Percentiles rank a stretch among this genome's conserved stretches.
Conservation (phyloP, 2,888 invertebrate genomes). For the Eupithecia pulchellata region DNA sequence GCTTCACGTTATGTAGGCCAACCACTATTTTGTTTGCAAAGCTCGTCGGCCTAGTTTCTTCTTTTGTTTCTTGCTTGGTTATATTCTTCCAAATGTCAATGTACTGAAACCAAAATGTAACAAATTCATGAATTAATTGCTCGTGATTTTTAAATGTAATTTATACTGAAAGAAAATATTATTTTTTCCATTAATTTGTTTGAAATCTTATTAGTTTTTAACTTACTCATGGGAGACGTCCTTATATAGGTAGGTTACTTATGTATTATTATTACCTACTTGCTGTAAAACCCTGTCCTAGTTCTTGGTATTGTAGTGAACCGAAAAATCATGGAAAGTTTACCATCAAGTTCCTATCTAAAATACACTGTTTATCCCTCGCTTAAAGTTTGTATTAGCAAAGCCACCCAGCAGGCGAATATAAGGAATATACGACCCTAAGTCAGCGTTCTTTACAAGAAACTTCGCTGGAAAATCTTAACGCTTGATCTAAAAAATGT, state of each 20-base stretch:
- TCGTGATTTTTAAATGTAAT: too few species aligned
- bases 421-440: slow-evolving; percentile 4
- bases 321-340: not conserved
- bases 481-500: slow-evolving; percentile 13
- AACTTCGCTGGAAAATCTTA: slow-evolving; percentile 4
- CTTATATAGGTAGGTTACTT: too few species aligned
- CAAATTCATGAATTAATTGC: not conserved
- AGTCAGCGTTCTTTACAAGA: slow-evolving; percentile 6
- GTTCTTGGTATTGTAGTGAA: not conserved
- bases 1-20: slow-evolving; percentile 57
- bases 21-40: slow-evolving; percentile 43
- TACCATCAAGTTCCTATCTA: not conserved
- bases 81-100: slow-evolving; percentile 57
- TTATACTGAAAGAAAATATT: too few species aligned
- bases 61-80: slow-evolving; percentile 39
- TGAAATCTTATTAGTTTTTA: too few species aligned
- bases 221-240: too few species aligned
- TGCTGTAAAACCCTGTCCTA: too few species aligned
- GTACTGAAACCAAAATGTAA: slow-evolving; percentile 46
- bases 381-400: not conserved
- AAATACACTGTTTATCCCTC: not conserved
- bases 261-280: too few species aligned
- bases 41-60: slow-evolving; percentile 23
- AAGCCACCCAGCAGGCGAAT: not conserved
- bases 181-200: too few species aligned